Evolutionary conservation across 1,140 invertebrate genomes (phyloP), one percentile per base, ranked within the genome.

Genomic region (Caenorhabditis remanei): DNA sequence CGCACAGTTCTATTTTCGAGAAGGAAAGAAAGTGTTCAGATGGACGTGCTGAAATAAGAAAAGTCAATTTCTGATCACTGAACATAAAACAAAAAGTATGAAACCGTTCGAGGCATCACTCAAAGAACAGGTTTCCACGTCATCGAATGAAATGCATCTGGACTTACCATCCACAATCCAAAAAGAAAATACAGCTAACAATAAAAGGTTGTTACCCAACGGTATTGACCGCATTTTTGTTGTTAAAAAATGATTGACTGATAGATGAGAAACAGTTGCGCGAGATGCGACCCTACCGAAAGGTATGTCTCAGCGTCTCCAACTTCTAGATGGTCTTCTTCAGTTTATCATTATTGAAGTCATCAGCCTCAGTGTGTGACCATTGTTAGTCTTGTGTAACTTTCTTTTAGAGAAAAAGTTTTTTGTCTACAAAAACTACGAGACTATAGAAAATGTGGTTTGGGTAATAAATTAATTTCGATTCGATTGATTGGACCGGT

Each of bases 1-100:
- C 67, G 56, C 85, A 85, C 4, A 85, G 65, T 32, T 85, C 85
- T n/a, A 11, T 50, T 58, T 75, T 85, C 19, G 85, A 67, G 50
- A 85, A 71, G 21, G 56, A 63, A 1, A 85, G 84, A 65, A 85
- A 85, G 8, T 40, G 32, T 16, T 85, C 55, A 50, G 84, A 48
- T 19, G 71, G 71, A 3, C 46, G 43, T 53, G 46, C 71, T 79
- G 71, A 79, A 79, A 79, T 53, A 19, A 13, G 46, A 46, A 32
- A 1, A 63, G 8, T 63, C 24, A 19, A 24, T 53, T 53, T 53
- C 2, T 79, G 46, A 11, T 79, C 46, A 50, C 19, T 32, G 0
- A 46, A 21, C 16, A 46, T 0, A 9, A 9, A 53, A 53, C 9
- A 53, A 53, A 16, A 53, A 11, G 50, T 6, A 14, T 53, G 11